phyloP scores from a whole-genome alignment of 2,797 vertebrate species.

The Chloroceryle inda region DNA sequence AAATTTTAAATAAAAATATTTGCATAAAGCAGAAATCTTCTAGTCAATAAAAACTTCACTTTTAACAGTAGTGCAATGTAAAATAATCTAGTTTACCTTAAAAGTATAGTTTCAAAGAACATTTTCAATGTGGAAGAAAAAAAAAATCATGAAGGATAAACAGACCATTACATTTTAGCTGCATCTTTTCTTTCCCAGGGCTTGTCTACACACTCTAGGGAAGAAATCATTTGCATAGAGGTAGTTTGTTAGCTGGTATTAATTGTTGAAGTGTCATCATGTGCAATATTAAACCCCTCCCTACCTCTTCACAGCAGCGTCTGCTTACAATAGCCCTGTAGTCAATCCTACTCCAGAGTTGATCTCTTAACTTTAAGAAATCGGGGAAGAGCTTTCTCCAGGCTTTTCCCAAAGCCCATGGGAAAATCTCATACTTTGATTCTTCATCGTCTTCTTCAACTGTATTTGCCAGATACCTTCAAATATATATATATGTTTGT shows the following conservation, averaged over 20 bases:
- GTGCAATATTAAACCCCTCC: slow-evolving; percentile 21
- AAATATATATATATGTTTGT: slow-evolving; percentile 37
- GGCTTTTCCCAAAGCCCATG: slow-evolving; percentile 93
- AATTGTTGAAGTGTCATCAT: not conserved
- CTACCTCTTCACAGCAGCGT: slow-evolving; percentile 96
- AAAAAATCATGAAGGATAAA: not conserved
- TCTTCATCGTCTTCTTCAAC: slow-evolving; percentile 98
- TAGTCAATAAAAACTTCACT: not conserved
- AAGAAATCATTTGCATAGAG: not conserved
- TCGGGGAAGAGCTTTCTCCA: slow-evolving; percentile 91
- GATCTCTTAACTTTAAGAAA: slow-evolving; percentile 91
- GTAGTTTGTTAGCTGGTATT: not conserved
- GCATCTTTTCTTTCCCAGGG: not conserved
- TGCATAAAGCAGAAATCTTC: not conserved
- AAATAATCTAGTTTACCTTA: not conserved
- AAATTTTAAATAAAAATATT: not conserved
- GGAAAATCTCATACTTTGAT: slow-evolving; percentile 95
- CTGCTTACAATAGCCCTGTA: slow-evolving; percentile 94
- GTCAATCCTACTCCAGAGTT: slow-evolving; percentile 92
- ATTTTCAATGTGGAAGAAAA: not conserved
- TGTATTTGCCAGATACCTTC: slow-evolving; percentile 95
- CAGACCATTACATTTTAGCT: not conserved
- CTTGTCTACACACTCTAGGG: not conserved
- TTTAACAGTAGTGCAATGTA: not conserved
- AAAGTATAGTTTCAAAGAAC: not conserved